These are phyloP conservation scores for Pristionchus japonicus DNA, from an alignment of 2,888 invertebrate genomes.

Conservation along the genomic window DNA sequence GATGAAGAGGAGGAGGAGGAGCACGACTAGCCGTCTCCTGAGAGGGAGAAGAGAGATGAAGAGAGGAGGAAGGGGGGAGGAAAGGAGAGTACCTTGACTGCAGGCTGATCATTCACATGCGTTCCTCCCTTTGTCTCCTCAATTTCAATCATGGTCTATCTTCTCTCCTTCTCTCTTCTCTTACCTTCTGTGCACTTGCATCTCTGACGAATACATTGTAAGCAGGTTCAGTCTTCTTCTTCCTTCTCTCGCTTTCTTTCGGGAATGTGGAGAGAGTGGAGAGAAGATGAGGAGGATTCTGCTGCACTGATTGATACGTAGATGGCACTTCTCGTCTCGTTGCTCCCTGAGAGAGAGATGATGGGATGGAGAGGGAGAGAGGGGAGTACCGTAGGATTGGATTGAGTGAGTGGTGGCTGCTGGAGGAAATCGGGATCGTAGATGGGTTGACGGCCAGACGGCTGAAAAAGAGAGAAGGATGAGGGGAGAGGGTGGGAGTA, in stretches of 20 bases:
- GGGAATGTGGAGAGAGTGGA: background rate
- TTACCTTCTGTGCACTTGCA: background rate
- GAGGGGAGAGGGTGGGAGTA: background rate
- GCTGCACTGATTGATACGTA: background rate
- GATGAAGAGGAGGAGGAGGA: background rate
- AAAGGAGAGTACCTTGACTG: background rate
- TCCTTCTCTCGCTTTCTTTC: background rate
- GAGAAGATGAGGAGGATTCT: too few species aligned
- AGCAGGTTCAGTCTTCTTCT: background rate
- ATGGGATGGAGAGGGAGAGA: background rate
- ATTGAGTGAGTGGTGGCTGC: background rate
- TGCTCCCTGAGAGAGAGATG: background rate
- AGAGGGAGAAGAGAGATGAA: too few species aligned
- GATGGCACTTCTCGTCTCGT: background rate
- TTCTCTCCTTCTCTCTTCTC: background rate
- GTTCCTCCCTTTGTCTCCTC: background rate
- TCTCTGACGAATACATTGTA: constrained; percentile 20
- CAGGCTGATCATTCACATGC: background rate
- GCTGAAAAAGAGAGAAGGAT: background rate
- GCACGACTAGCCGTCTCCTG: background rate
- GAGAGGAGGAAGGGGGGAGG: background rate
- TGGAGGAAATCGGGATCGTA: background rate
- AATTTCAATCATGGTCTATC: background rate
- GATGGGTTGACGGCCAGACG: background rate
- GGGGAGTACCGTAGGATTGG: background rate